Base-by-base conservation (phyloP, 2,113 vertebrate genomes). In the Phyllostomus discolor region DNA sequence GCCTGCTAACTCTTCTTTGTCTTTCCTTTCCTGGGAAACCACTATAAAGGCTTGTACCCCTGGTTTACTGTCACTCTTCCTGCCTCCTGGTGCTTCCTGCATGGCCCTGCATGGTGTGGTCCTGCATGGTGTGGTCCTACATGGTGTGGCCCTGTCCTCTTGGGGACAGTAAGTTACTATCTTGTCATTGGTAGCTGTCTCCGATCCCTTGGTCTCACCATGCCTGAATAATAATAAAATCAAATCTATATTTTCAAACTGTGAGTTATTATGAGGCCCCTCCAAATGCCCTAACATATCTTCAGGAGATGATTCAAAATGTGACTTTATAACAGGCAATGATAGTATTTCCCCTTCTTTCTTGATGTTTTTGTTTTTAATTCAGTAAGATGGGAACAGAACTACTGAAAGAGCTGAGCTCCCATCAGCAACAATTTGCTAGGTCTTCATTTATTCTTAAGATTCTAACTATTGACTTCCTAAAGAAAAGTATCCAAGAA, bases 391-490 rank as follows among this genome's bases (percentile, higher is more conserved):
- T 82, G 28, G 22, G 41, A 75, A 48, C 73, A 62, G 50, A 96
- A 70, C 59, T 94, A 88, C 12, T 41, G 17, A 92, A 92, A 89
- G 28, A 92, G n/a, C 8, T n/a, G 64, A 72, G 11, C 17, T 66
- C 28, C 43, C 15, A 78, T 19, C 41, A 83, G 70, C 62, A 89
- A 62, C 28, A 78, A 20, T 35, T 78, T 88, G 50, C 59, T 62
- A 80, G 79, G 24, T 64, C 90, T 69, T 92, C 57, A 75, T 75
- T 69, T 85, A 72, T 46, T 88, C 73, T 83, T 85, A 72, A 89
- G 46, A 79, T 48, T 89, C 79, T 92, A 72, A 96, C 64, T 11
- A n/a, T 4, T 73, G 33, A 28, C 73, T 88, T 79, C 28, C 54
- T 46, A 73, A 64, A 78, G 67, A 82, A 88, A 88, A 88, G 4